Base-by-base conservation (phyloP, 2,113 vertebrate genomes). In the Seriola aureovittata region DNA sequence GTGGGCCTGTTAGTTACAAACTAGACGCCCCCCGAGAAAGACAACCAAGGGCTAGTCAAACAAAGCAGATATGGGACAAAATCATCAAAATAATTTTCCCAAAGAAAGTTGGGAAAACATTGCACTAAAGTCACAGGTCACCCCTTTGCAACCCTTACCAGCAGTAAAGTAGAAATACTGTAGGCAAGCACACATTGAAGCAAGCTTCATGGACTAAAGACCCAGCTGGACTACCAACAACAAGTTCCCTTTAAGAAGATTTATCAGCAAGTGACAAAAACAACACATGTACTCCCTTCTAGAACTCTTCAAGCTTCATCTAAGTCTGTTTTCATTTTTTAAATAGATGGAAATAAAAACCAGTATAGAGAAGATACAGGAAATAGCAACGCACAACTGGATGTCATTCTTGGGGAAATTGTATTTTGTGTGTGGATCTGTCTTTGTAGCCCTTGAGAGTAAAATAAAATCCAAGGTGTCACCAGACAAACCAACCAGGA, bases 371-470 rank as follows among this genome's bases (percentile, higher is more conserved):
- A 83, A 78, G 69, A 84, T 40, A 71, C 8, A 36, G 67, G 87
- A 73, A 82, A 86, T 57, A 62, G 78, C 85, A 85, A 70, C 36
- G 50, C 87, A 86, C 88, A 90, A 81, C 79, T 77, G 79, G 89
- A 89, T 85, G 77, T 87, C 75, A 64, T 85, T 85, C 77, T 80
- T 83, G 83, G 77, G 76, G 71, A 80, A 71, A 73, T 48, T 44
- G 55, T 83, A 59, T 81, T 84, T 82, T 87, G 71, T 59, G 85
- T 69, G 52, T 83, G 75, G 81, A 79, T 86, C 75, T 86, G 85
- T 85, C 44, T 80, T 88, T 78, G 85, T 93, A 94, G 93, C 94
- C 95, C 95, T 95, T 94, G 91, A 81, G 92, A 75, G 87, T 25
- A 90, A 89, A 81, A 60, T 34, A 63, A 60, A 90, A 82, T 93